Evolutionary conservation across 2,888 invertebrate genomes (phyloP), one percentile per base, ranked within the genome.

Genomic region (Coenonympha glycerion): DNA sequence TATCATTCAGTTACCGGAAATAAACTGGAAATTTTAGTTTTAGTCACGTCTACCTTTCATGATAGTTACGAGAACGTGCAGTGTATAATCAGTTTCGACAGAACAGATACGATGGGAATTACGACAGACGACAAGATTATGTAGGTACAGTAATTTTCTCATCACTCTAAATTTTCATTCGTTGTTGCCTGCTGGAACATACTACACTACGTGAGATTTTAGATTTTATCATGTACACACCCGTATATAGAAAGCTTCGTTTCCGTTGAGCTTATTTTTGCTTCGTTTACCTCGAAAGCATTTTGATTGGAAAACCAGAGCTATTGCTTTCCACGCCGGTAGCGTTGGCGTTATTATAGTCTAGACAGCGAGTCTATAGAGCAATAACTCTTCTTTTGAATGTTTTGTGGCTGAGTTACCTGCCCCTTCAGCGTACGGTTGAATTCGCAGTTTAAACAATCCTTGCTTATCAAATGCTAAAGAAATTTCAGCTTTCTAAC

Each of bases 1-100:
- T 42, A 21, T 42, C 13, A 31, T 30, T 30, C 31, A 42, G 42
- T 31, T 42, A 21, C 42, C 15, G 8, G 42, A 31, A 42, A 42
- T 42, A 42, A 42, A 28, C 30, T 42, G 16, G 24, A 39, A 24
- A 39, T 24, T 24, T 24, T 39, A 31, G 42, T 42, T 28, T n/a
- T 18, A 16, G 28, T 26, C 30, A 42, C 31, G 31, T 30, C 6
- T 28, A 6, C 19, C 3, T 19, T 31, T 19, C 30, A 21, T 18
- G 42, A 21, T 13, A 13, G 22, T 24, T 21, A 21, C 19, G 13
- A 21, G 21, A 21, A 41, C 16, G 41, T 41, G 16, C 2, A 26
- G n/a, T n/a, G n/a, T n/a, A n/a, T n/a, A n/a, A n/a, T n/a, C n/a
- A n/a, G n/a, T n/a, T n/a, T n/a, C n/a, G n/a, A n/a, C n/a, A n/a